phyloP scores from a whole-genome alignment of 2,888 invertebrate species.

The Buathra laborator region DNA sequence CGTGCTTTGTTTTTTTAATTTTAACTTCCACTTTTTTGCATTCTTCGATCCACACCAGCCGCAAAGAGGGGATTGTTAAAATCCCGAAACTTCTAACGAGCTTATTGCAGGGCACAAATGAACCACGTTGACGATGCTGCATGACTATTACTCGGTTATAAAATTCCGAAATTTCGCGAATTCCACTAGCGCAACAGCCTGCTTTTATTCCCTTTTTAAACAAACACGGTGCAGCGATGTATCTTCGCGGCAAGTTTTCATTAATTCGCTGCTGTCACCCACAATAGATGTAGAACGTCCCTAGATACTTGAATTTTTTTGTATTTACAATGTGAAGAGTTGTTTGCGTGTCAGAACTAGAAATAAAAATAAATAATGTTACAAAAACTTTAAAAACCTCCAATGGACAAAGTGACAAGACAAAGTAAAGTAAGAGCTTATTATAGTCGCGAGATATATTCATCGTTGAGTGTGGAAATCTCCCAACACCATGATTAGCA shows the following conservation, averaged over 20 bases:
- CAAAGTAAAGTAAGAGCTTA: too few relatives aligned
- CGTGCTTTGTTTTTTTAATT: conserved; percentile 14
- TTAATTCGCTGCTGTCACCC: not conserved
- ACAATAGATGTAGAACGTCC: too few relatives aligned
- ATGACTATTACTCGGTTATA: conserved; percentile 61
- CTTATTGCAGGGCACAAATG: conserved; percentile 43
- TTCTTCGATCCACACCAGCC: conserved; percentile 45
- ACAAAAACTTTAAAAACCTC: too few relatives aligned
- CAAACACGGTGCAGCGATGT: conserved; percentile 14
- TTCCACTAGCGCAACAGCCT: conserved; percentile 59
- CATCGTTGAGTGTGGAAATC: too few relatives aligned
- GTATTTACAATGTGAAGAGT: too few relatives aligned
- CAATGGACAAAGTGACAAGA: too few relatives aligned
- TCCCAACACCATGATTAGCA: too few relatives aligned
- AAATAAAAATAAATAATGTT: too few relatives aligned
- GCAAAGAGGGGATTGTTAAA: conserved; percentile 35
- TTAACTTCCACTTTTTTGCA: conserved; percentile 31
- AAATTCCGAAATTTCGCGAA: conserved; percentile 59
- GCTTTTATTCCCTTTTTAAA: conserved; percentile 25
- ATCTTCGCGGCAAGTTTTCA: not conserved
- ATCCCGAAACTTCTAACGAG: conserved; percentile 46
- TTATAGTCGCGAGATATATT: too few relatives aligned
- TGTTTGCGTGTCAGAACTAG: too few relatives aligned
- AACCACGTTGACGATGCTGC: conserved; percentile 46
- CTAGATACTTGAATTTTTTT: too few relatives aligned